Conservation (phyloP, 2,797 vertebrate species). For the Momotus momota region DNA sequence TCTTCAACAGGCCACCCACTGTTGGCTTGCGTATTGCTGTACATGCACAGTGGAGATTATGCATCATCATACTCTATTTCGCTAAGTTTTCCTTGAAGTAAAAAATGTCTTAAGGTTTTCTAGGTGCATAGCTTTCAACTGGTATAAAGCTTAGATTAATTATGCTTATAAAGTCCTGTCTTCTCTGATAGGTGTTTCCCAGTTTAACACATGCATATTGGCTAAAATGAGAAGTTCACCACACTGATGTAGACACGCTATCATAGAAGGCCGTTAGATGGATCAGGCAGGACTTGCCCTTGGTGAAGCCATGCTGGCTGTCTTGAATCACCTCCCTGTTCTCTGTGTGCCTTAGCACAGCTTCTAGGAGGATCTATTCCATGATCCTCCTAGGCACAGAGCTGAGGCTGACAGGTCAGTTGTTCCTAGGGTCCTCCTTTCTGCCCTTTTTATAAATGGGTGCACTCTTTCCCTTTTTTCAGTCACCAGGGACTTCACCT, state of each 20-base stretch:
- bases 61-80: slow-evolving; percentile 12
- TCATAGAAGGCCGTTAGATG: too few relatives aligned
- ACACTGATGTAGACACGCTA: not conserved
- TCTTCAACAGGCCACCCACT: not conserved
- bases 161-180: not conserved
- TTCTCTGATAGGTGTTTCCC: not conserved
- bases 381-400: too few relatives aligned
- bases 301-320: too few relatives aligned
- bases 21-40: slow-evolving; percentile 15
- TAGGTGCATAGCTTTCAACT: not conserved
- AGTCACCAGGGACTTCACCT: too few relatives aligned
- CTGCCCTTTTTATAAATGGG: too few relatives aligned
- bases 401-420: too few relatives aligned
- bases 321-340: too few relatives aligned
- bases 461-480: too few relatives aligned
- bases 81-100: not conserved
- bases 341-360: too few relatives aligned
- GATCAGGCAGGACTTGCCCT: too few relatives aligned
- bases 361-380: too few relatives aligned
- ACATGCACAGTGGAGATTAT: not conserved
- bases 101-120: not conserved
- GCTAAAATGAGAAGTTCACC: not conserved
- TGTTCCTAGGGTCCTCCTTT: too few relatives aligned
- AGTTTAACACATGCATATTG: not conserved
- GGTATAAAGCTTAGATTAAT: not conserved